These are phyloP conservation scores for Fopius arisanus DNA, from an alignment of 1,140 invertebrate genomes.

Conservation along the genomic window DNA sequence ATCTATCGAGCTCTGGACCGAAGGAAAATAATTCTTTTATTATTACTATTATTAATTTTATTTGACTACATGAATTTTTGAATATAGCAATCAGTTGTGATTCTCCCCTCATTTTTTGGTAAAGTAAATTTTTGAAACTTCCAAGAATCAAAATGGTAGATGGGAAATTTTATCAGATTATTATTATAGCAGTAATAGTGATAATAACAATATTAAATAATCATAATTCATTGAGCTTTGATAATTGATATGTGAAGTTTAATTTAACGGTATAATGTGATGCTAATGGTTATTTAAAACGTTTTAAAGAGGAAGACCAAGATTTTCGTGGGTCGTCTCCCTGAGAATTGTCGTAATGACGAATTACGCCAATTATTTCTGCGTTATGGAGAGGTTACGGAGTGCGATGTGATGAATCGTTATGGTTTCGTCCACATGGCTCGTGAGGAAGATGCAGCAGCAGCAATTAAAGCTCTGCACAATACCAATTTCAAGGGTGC, in stretches of 20 bases:
- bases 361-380: constrained; percentile 60
- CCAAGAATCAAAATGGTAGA: too few species aligned
- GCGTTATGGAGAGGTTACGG: constrained; percentile 61
- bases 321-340: constrained; percentile 63
- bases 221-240: neutral
- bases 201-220: too few species aligned
- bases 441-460: constrained; percentile 59
- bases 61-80: too few species aligned
- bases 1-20: neutral
- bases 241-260: neutral
- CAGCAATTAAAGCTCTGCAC: constrained; percentile 61
- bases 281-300: neutral
- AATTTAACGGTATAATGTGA: constrained; percentile 14
- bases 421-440: constrained; percentile 64
- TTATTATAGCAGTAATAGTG: too few species aligned
- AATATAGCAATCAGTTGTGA: too few species aligned
- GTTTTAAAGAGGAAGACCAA: constrained; percentile 60
- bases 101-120: too few species aligned
- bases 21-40: too few species aligned
- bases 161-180: too few species aligned
- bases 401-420: constrained; percentile 63
- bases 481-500: constrained; percentile 63
- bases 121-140: too few species aligned
- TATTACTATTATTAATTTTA: too few species aligned
- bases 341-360: constrained; percentile 62